These are phyloP conservation scores for Trachemys scripta DNA, from an alignment of 2,113 vertebrate species.

Conservation along the genomic window DNA sequence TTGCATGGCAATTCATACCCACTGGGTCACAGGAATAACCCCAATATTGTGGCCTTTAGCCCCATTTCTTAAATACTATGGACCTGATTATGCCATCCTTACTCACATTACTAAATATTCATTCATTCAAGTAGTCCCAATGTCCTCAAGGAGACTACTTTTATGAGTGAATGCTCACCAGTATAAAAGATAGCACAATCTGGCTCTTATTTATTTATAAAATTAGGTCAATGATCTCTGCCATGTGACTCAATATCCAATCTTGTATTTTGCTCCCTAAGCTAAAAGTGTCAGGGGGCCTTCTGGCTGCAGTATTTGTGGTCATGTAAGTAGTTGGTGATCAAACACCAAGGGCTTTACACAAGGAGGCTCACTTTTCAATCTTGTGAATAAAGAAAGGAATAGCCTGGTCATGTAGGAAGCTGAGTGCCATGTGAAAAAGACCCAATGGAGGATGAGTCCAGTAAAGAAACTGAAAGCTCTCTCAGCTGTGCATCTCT, in stretches of 20 bases:
- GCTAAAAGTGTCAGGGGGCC: not conserved
- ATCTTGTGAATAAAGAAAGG: not conserved
- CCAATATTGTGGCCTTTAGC: not conserved
- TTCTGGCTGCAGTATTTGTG: not conserved
- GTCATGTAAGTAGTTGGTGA: not conserved
- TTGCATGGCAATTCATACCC: not conserved
- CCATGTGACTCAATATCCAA: not conserved
- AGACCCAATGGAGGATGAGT: not conserved
- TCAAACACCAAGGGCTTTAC: not conserved
- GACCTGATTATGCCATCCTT: not conserved
- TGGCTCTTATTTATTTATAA: not conserved
- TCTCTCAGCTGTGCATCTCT: not conserved
- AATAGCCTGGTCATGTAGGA: not conserved
- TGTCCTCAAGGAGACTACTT: not conserved
- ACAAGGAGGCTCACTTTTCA: not conserved
- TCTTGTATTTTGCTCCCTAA: not conserved
- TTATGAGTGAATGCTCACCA: not conserved
- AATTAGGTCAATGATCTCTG: not conserved
- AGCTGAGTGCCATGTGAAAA: not conserved
- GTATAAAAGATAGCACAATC: not conserved
- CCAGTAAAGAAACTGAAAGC: not conserved
- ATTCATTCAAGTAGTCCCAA: not conserved
- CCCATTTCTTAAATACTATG: conserved; percentile 16
- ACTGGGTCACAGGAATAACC: not conserved
- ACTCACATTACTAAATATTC: conserved; percentile 5